Base-by-base conservation (phyloP, 2,113 vertebrate genomes). In the Hyperopisus bebe region DNA sequence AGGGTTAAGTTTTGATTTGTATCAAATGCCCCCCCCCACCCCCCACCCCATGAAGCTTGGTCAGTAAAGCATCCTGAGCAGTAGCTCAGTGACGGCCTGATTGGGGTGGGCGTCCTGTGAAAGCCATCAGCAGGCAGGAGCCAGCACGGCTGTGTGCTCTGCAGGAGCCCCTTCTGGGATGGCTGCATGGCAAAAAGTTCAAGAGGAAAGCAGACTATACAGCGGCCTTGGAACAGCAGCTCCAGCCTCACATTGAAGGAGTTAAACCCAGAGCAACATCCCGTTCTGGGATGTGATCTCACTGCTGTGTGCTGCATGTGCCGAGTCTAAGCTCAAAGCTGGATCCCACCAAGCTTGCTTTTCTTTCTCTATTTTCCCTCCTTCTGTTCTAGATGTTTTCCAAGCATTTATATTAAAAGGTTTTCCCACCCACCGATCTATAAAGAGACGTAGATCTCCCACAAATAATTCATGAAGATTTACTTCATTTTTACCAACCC, bases 401-500 rank as follows among this genome's bases (percentile, higher is more conserved):
- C 82, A 51, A 55, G n/a, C 66, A 17, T 80, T 77, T 89, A 21
- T n/a, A 89, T 35, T 77, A 31, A 77, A 27, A 44, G 27, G 70
- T 31, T 53, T 48, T 35, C 35, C 46, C 74, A 83, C 88, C 15
- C 27, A 51, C 24, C 3, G 50, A 89, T 58, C 48, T 53, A 77
- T 66, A 89, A 89, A 89, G 44, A 39, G 88, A 80, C 1, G 13
- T 77, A 77, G 13, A 39, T 42, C 74, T 80, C 35, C 35, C 74
- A 50, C 44, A 47, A 91, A 90, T 90, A 83, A 82, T 92, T 93
- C 89, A 90, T 92, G 89, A 91, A 5, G 74, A 42, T 42, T 83
- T 91, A 92, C 93, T 93, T 91, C 58, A 93, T 94, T 93, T 92
- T 92, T 94, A 15, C 92, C 93, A 93, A 92, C 92, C 93, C 90